Evolutionary conservation across 2,797 vertebrate genomes (phyloP).

Genomic region (Danio aesculapii): DNA sequence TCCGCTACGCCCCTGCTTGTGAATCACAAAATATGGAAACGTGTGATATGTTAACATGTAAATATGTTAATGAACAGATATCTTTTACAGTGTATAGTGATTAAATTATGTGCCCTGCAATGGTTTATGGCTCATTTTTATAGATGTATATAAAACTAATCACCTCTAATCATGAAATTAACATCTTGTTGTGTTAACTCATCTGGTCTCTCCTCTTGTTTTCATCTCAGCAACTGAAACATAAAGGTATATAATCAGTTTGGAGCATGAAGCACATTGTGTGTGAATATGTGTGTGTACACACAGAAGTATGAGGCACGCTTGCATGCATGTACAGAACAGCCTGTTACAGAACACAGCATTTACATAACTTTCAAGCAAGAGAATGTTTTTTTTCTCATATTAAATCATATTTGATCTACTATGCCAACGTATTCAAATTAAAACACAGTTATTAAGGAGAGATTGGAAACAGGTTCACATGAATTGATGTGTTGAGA

Average conservation of each 20-base stretch:
- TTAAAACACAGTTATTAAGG: not conserved
- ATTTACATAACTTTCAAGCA: not conserved
- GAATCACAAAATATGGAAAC: too few relatives aligned
- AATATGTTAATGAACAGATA: too few relatives aligned
- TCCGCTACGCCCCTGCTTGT: too few relatives aligned
- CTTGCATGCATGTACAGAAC: slow-evolving; percentile 61
- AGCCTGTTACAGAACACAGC: not conserved
- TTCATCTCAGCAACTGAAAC: slow-evolving; percentile 79
- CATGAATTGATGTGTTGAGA: slow-evolving; percentile 14
- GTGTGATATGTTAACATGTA: too few relatives aligned
- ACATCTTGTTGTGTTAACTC: slow-evolving; percentile 68
- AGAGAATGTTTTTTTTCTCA: not conserved
- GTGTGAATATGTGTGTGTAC: slow-evolving; percentile 53
- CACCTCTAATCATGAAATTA: slow-evolving; percentile 50
- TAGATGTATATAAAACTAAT: not conserved
- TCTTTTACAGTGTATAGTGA: not conserved
- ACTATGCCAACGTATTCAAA: not conserved
- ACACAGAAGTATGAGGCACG: slow-evolving; percentile 36
- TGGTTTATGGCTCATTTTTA: not conserved
- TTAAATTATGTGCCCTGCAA: not conserved
- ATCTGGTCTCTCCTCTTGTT: slow-evolving; percentile 75
- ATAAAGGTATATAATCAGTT: slow-evolving; percentile 81
- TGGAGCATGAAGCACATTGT: slow-evolving; percentile 70
- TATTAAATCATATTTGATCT: not conserved
- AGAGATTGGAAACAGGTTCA: not conserved